These are phyloP conservation scores for Ellobius talpinus DNA, from an alignment of 2,113 vertebrate species.

Conservation along the genomic window DNA sequence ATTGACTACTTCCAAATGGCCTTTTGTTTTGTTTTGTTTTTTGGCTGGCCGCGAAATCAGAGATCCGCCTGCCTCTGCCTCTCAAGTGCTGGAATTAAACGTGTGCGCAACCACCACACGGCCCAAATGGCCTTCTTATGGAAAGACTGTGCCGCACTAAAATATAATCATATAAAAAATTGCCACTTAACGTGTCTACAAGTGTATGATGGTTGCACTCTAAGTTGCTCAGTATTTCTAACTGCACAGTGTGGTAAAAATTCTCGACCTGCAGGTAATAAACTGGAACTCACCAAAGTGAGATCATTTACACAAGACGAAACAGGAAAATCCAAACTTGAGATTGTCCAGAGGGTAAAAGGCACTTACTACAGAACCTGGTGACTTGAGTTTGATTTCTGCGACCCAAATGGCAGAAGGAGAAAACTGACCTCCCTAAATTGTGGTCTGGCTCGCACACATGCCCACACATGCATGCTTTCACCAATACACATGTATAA, in stretches of 20 bases:
- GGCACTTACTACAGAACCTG: too few species aligned
- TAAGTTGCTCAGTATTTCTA: not conserved
- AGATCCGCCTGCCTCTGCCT: too few species aligned
- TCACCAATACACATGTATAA: not conserved
- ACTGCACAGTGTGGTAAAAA: not conserved
- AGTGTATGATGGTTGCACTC: not conserved
- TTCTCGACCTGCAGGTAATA: constrained; percentile 18
- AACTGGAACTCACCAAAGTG: not conserved
- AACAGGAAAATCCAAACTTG: not conserved
- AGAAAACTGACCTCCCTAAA: not conserved
- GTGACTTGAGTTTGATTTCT: not conserved
- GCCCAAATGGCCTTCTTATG: not conserved
- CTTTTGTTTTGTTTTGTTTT: too few species aligned
- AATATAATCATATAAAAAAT: not conserved
- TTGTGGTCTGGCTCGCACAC: not conserved
- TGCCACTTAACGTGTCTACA: not conserved
- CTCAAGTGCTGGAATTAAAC: too few species aligned
- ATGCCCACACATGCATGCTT: too few species aligned
- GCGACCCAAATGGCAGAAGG: not conserved
- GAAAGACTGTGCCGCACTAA: constrained; percentile 13
- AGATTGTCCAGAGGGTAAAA: not conserved
- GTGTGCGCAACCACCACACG: too few species aligned
- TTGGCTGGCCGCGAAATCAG: too few species aligned
- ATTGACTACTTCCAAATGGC: not conserved
- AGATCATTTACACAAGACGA: not conserved